Conservation (phyloP, 1,140 invertebrate species). For the Megathymus violae region DNA sequence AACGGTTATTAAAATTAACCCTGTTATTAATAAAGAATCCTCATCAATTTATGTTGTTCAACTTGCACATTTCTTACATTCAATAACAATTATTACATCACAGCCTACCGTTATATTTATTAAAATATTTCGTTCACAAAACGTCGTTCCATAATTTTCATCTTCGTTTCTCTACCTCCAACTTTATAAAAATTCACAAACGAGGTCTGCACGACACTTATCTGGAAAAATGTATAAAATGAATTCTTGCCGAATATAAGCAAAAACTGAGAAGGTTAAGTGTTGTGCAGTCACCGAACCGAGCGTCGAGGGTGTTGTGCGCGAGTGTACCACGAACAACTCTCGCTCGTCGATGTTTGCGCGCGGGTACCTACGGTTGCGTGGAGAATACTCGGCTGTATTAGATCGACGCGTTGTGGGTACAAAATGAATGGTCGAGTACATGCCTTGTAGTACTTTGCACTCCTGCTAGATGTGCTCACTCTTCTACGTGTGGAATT, state of each 20-base stretch:
- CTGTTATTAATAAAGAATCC: no score
- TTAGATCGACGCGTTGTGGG: background rate
- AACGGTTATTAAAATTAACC: no score
- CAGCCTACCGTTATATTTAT: background rate
- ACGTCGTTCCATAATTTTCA: background rate
- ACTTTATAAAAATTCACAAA: background rate
- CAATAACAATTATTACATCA: background rate
- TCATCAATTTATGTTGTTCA: no score
- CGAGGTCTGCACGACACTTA: conserved; percentile 1
- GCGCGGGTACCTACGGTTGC: conserved; percentile 3
- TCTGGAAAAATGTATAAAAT: conserved; percentile 1
- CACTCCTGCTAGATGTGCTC: no score
- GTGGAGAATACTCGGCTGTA: background rate
- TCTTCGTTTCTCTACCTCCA: background rate
- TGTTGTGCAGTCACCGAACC: conserved; percentile 16
- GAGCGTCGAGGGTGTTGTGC: conserved; percentile 13
- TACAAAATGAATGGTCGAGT: no score
- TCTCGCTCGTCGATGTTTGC: conserved; percentile 12
- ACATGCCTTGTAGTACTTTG: no score
- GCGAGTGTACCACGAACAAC: conserved; percentile 26
- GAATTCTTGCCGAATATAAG: conserved; percentile 24
- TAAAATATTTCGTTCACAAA: background rate
- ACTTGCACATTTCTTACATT: no score
- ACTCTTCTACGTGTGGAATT: no score
- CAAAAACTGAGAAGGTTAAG: conserved; percentile 23